Evolutionary conservation across 2,888 invertebrate genomes (phyloP).

Genomic region (Dryadula phaetusa): DNA sequence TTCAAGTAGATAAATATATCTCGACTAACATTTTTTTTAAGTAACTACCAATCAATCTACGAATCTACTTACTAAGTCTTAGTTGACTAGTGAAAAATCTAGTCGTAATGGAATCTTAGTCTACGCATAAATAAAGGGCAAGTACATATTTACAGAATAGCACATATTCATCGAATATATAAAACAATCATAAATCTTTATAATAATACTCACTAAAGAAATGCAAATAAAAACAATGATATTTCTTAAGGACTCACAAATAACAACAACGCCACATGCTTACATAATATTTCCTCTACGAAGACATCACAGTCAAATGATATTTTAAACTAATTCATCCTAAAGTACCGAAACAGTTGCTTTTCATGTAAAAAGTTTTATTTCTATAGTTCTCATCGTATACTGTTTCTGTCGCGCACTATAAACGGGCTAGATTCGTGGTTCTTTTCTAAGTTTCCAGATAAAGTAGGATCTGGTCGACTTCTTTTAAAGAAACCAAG

Average conservation of each 20-base stretch:
- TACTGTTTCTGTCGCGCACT: slow-evolving; percentile 72
- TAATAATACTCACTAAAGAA: slow-evolving; percentile 64
- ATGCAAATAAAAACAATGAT: slow-evolving; percentile 69
- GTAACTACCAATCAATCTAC: slow-evolving; percentile 29
- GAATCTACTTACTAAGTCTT: slow-evolving; percentile 45
- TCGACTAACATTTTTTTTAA: slow-evolving; percentile 13
- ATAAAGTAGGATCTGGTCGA: slow-evolving; percentile 92
- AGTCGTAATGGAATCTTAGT: slow-evolving; percentile 72
- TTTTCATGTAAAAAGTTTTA: slow-evolving; percentile 25
- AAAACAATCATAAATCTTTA: slow-evolving; percentile 63
- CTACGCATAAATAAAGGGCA: slow-evolving; percentile 70
- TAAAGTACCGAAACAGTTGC: slow-evolving; percentile 13
- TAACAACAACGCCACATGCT: slow-evolving; percentile 72
- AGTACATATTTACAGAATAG: slow-evolving; percentile 77
- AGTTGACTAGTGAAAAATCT: slow-evolving; percentile 80
- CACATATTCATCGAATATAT: slow-evolving; percentile 66
- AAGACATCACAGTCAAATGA: slow-evolving; percentile 83
- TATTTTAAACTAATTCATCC: slow-evolving; percentile 54
- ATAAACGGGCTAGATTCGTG: slow-evolving; percentile 88
- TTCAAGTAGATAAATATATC: slow-evolving; percentile 16
- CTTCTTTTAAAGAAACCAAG: slow-evolving; percentile 95
- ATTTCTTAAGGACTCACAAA: slow-evolving; percentile 60
- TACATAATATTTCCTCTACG: slow-evolving; percentile 74
- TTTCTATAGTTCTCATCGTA: slow-evolving; percentile 63
- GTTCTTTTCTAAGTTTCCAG: slow-evolving; percentile 91